Base-by-base conservation (phyloP, 2,888 invertebrate genomes). In the Clivina fossor region DNA sequence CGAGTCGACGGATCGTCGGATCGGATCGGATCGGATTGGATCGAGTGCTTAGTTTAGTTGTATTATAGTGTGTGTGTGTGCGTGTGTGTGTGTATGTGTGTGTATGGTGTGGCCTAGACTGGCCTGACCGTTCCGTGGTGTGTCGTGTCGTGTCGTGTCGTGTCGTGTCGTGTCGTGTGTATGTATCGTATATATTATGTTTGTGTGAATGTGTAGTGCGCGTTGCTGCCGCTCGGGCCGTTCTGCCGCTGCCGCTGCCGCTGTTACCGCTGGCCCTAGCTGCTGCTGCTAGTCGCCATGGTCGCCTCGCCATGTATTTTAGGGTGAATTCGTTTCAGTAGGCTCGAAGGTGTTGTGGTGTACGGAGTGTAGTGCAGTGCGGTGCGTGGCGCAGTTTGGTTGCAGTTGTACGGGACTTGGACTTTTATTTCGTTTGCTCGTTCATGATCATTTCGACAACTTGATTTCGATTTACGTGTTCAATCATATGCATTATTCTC, bases 391-490 rank as follows among this genome's bases (percentile, higher is more conserved):
- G 53, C 60, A 63, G 64, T 63, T 61, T 16, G 43, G 15, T 24
- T 24, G 26, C 16, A 43, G 26, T n/a, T n/a, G 43, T 43, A 51
- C 51, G 51, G 51, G 43, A 51, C 51, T 26, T n/a, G n/a, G 9
- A 24, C 67, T 69, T 70, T 72, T 72, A 71, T 68, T 73, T 73
- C 71, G 65, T 72, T 71, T n/a, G n/a, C n/a, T n/a, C n/a, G n/a
- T n/a, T 70, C 26, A 43, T 43, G 11, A 24, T 50, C 24, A 32
- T 51, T 51, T 51, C 41, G 43, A 9, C 16, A 26, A 7, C 9
- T 24, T 9, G 26, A 24, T 9, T 24, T 37, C 41, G 11, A 22
- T 43, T 16, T 37, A 28, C 18, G 26, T 40, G 40, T 50, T n/a
- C n/a, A 28, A 28, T 50, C 49, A 24, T n/a, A 19, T 20, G 28